phyloP scores from a whole-genome alignment of 2,888 invertebrate genomes.

The Nemotelus pantherinus region DNA sequence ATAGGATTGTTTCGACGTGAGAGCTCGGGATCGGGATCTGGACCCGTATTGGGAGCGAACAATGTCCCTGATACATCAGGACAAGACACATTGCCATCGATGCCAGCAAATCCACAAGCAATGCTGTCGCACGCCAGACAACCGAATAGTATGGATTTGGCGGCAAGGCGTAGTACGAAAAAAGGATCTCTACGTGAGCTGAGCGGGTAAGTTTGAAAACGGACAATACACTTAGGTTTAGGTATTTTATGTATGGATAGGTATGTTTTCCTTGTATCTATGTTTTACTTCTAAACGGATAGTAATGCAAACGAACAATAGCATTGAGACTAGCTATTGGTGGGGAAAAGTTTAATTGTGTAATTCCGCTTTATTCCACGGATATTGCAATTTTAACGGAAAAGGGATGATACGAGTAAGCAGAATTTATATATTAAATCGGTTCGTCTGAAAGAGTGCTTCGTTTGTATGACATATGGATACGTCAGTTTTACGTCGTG shows the following conservation, averaged over 20 bases:
- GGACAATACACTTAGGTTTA: background rate
- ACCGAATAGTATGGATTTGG: constrained; percentile 72
- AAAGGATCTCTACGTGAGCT: constrained; percentile 86
- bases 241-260: constrained; percentile 1
- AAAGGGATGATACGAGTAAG: no score
- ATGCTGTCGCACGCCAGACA: constrained; percentile 69
- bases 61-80: constrained; percentile 63
- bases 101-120: constrained; percentile 61
- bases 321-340: no score
- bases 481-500: no score
- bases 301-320: no score
- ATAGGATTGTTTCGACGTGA: constrained; percentile 89
- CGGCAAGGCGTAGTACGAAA: constrained; percentile 75
- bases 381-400: no score
- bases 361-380: no score
- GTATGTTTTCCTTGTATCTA: background rate
- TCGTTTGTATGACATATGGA: no score
- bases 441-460: no score
- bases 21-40: constrained; percentile 78
- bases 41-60: constrained; percentile 61
- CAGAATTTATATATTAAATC: no score
- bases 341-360: no score
- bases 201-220: constrained; percentile 71
- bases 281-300: no score
- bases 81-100: constrained; percentile 64